phyloP scores from a whole-genome alignment of 2,888 invertebrate genomes.

The Sinopyrophorus schimmeli region DNA sequence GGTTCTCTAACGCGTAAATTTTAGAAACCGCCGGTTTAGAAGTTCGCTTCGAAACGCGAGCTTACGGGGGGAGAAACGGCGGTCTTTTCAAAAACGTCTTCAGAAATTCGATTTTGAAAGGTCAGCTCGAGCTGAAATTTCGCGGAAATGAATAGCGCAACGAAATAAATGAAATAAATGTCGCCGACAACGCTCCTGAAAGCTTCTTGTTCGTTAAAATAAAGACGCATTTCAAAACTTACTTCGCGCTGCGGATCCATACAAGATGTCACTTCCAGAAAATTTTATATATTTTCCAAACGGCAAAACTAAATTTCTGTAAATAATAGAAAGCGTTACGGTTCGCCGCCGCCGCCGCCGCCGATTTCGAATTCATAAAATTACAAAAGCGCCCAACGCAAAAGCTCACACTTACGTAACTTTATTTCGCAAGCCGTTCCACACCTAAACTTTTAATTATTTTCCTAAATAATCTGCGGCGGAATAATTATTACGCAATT shows the following conservation, averaged over 20 bases:
- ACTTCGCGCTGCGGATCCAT: conserved; percentile 19
- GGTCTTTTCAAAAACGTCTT: conserved; percentile 16
- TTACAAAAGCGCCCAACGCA: background rate
- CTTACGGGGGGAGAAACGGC: conserved; percentile 9
- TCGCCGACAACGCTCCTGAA: conserved; percentile 10
- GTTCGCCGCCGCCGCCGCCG: too few relatives aligned
- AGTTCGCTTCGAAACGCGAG: conserved; percentile 2
- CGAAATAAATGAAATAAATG: conserved; percentile 24
- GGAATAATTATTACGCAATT: too few relatives aligned
- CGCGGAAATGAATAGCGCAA: conserved; percentile 17
- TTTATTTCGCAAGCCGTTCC: background rate
- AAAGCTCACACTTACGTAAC: background rate
- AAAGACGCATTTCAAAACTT: conserved; percentile 22
- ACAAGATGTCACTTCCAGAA: conserved; percentile 23
- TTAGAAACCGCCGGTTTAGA: conserved; percentile 3
- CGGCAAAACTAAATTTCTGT: background rate
- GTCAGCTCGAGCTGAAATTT: conserved; percentile 13
- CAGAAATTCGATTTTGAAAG: conserved; percentile 21
- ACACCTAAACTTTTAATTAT: too few relatives aligned
- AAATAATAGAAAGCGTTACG: conserved; percentile 2
- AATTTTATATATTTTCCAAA: conserved; percentile 18
- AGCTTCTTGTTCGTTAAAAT: conserved; percentile 25
- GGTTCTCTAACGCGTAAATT: too few relatives aligned
- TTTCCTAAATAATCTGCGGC: too few relatives aligned
- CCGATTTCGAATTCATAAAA: too few relatives aligned